phyloP scores from a whole-genome alignment of 2,113 vertebrate genomes.

The Gnathonemus longibarbis region DNA sequence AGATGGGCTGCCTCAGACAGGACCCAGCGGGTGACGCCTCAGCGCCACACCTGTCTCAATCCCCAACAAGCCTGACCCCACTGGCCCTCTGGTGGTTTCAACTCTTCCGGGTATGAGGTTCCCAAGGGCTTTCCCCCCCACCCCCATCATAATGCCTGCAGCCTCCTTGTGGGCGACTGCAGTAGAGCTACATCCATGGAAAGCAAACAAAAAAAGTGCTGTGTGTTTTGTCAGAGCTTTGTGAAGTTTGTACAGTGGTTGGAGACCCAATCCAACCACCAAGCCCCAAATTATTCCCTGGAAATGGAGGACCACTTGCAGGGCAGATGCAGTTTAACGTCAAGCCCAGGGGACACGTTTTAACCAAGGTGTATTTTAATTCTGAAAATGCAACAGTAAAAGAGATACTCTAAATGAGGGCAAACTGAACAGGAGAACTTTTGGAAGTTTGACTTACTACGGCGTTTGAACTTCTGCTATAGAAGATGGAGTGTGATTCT shows the following conservation, averaged over 20 bases:
- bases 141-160: neutral
- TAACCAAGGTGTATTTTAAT: neutral
- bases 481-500: conserved; percentile 14
- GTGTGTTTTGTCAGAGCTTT: neutral
- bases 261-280: neutral
- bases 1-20: neutral
- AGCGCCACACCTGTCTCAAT: neutral
- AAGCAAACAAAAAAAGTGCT: neutral
- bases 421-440: neutral
- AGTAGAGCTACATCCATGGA: neutral
- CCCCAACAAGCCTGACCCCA: neutral
- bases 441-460: conserved; percentile 18
- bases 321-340: neutral
- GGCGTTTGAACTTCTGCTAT: conserved; percentile 4
- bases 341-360: neutral
- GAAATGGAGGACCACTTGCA: neutral
- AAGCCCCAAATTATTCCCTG: neutral
- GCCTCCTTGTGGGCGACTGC: no score
- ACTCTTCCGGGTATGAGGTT: neutral
- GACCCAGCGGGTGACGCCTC: neutral
- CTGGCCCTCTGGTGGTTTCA: neutral
- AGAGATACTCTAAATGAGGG: neutral
- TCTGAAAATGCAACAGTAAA: neutral
- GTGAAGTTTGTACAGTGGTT: neutral
- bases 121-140: neutral